Percentiles rank a stretch among this genome's conserved stretches.
phyloP scores from a whole-genome alignment of 2,113 vertebrate genomes.

The Macquaria ambigua region DNA sequence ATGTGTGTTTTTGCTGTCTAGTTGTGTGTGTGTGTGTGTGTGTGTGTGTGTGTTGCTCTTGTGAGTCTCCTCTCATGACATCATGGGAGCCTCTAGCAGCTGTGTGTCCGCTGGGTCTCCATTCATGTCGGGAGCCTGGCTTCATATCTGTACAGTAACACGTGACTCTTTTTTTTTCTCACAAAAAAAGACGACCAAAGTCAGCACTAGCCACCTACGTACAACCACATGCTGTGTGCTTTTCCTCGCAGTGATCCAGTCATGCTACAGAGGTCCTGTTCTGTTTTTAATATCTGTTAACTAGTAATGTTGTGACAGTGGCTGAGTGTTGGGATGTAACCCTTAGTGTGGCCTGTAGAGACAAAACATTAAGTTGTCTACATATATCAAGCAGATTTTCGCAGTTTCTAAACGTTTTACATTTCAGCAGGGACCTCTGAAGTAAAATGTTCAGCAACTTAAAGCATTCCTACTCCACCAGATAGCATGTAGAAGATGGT shows the following conservation, averaged over 20 bases:
- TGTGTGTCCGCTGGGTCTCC: conserved; percentile 18
- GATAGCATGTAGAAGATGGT: neutral
- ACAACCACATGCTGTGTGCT: neutral
- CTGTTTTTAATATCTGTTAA: conserved; percentile 2
- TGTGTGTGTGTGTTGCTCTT: conserved; percentile 24
- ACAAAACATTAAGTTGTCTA: neutral
- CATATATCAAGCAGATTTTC: neutral
- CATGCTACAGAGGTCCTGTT: neutral
- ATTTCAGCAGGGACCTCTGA: neutral
- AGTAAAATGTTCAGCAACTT: neutral
- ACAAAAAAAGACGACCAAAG: conserved; percentile 2
- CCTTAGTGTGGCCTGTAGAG: neutral
- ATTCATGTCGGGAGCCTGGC: neutral
- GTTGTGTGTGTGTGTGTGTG: conserved; percentile 18
- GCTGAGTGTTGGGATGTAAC: neutral
- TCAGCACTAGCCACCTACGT: neutral
- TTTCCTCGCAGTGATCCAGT: conserved; percentile 6
- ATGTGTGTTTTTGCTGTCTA: conserved; percentile 47
- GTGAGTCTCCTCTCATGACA: conserved; percentile 60
- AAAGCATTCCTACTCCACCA: neutral
- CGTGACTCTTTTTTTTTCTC: neutral
- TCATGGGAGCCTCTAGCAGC: conserved; percentile 59
- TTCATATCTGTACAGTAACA: conserved; percentile 4
- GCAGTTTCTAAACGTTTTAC: neutral
- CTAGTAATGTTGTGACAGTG: neutral